These are phyloP conservation scores for Neoascia interrupta DNA, from an alignment of 2,888 invertebrate genomes.

Conservation along the genomic window DNA sequence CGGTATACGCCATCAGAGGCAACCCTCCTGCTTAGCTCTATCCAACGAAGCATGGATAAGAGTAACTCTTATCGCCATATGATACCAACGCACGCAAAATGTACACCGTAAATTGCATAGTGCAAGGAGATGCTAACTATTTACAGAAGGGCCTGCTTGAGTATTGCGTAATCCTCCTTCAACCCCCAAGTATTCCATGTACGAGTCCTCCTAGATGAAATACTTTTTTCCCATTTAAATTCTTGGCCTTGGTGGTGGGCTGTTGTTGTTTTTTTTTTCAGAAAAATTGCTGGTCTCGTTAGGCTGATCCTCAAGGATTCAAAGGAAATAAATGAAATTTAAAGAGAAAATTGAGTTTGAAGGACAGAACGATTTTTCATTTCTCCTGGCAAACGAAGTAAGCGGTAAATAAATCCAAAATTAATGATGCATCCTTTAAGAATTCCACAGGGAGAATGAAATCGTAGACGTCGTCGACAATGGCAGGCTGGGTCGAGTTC, in stretches of 20 bases:
- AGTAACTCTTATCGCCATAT: constrained; percentile 66
- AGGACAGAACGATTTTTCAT: constrained; percentile 63
- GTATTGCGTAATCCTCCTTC: constrained; percentile 57
- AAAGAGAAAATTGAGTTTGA: constrained; percentile 44
- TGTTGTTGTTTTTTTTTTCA: constrained; percentile 19
- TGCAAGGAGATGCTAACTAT: constrained; percentile 6
- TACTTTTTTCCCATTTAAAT: constrained; percentile 3
- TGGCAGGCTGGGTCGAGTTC: background rate
- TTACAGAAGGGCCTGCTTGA: constrained; percentile 11
- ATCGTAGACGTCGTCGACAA: background rate
- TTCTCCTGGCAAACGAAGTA: constrained; percentile 4
- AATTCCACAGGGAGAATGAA: constrained; percentile 36
- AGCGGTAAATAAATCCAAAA: constrained; percentile 51
- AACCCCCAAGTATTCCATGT: constrained; percentile 22
- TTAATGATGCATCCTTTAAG: constrained; percentile 61
- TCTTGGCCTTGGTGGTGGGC: too few species aligned
- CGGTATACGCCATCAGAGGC: background rate
- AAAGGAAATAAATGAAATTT: constrained; percentile 52
- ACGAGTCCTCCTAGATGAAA: constrained; percentile 3
- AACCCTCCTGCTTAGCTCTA: constrained; percentile 39
- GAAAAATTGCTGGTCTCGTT: constrained; percentile 30
- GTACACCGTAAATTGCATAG: constrained; percentile 40
- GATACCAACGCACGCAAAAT: constrained; percentile 40
- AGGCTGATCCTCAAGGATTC: constrained; percentile 44
- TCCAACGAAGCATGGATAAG: constrained; percentile 58